Base-by-base conservation (phyloP, 2,888 invertebrate genomes). In the Pyrrhopygopsis socrates region DNA sequence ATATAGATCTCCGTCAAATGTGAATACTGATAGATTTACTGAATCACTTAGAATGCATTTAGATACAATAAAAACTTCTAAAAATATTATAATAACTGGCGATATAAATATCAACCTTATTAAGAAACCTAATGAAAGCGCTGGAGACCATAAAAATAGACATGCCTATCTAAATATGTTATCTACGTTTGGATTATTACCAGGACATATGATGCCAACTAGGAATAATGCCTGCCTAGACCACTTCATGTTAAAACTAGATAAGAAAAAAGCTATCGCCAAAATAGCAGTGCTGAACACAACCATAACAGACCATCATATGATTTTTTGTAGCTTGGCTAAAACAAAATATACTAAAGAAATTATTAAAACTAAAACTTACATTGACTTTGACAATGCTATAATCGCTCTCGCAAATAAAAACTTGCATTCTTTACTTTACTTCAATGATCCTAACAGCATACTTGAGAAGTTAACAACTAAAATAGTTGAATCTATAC, bases 231-330 rank as follows among this genome's bases (percentile, higher is more conserved):
- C 4, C 20, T 67, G 67, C 20, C 20, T 67, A 30, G 67, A 67
- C 20, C 67, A 67, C 20, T 67, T 67, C 11, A 67, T 67, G 4
- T 30, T 67, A 67, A 67, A 67, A 67, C 20, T 67, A 18, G 9
- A 67, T 11, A 29, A 20, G 15, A 45, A 45, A 45, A n/a, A n/a
- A n/a, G n/a, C n/a, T n/a, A n/a, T n/a, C n/a, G 45, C 45, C 15
- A 67, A 67, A 18, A 34, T 67, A 11, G 34, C 38, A 18, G 68
- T 68, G 38, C n/a, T 68, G 68, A 68, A 68, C n/a, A 68, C 68
- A 22, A 68, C 68, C 34, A 20, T 68, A 2, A 68, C 68, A 38
- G 68, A 68, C 6, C 68, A 68, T n/a, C 27, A 22, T 9, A 71
- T 71, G 71, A 13, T 71, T 4, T 27, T 22, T 24, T 45, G 38